phyloP scores from a whole-genome alignment of 2,113 vertebrate genomes.

The Promerops cafer region DNA sequence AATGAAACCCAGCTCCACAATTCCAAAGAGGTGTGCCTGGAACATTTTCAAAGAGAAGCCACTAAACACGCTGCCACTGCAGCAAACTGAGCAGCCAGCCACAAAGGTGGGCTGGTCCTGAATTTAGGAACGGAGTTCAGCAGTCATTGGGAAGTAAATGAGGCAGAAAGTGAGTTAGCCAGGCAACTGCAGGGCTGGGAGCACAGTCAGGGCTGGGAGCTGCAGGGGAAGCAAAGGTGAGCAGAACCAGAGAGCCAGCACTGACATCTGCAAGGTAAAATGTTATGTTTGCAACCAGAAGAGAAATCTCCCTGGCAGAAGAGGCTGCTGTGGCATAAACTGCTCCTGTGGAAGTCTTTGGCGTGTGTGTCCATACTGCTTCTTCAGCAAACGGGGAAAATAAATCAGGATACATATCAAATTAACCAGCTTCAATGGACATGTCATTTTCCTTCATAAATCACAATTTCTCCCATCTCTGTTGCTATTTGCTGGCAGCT shows the following conservation, averaged over 20 bases:
- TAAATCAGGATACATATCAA: neutral
- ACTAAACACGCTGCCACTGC: neutral
- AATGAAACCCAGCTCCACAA: neutral
- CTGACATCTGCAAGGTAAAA: neutral
- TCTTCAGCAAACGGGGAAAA: neutral
- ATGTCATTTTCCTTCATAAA: neutral
- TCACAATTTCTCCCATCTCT: neutral
- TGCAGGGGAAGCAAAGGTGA: conserved; percentile 17
- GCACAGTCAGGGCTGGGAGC: neutral
- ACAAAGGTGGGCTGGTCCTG: neutral
- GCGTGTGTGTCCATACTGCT: neutral
- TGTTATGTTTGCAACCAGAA: neutral
- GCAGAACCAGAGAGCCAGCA: neutral
- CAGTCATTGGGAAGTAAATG: conserved; percentile 6
- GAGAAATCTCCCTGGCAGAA: neutral
- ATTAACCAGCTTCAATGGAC: neutral
- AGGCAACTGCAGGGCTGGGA: neutral
- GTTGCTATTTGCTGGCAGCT: neutral
- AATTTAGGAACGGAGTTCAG: neutral
- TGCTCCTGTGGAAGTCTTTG: neutral
- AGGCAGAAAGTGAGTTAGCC: conserved; percentile 32
- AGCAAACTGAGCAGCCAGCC: neutral
- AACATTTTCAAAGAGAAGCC: neutral
- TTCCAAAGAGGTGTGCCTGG: neutral
- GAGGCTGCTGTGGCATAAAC: neutral